Base-by-base conservation (phyloP, 1,140 invertebrate genomes). In the Bombus waltoni region DNA sequence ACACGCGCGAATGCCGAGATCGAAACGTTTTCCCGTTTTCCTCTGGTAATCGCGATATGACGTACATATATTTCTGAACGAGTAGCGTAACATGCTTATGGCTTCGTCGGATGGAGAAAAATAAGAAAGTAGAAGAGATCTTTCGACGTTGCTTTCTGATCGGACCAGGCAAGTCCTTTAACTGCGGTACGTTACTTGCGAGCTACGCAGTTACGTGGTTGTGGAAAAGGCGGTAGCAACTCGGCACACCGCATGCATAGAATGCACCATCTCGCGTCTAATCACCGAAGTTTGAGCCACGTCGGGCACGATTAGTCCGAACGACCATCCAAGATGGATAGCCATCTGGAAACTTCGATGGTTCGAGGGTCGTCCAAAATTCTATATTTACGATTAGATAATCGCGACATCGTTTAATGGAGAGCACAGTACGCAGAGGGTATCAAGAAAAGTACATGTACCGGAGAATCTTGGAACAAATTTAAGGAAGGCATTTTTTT, bases 231-330 rank as follows among this genome's bases (percentile, higher is more conserved):
- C 62, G 35, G 6, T n/a, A 5, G 32, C 22, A 42, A 78, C n/a
- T 32, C 11, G 0, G 4, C 32, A 32, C 35, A 44, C 15, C 40
- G 47, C 47, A 53, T 53, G 35, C 32, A 15, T 18, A 70, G 44
- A 70, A 80, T 80, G 42, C 42, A 35, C 13, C 18, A n/a, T 22
- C 18, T 44, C 53, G 18, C 11, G 65, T n/a, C 44, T 80, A 80
- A 80, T 80, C 53, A 80, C 65, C 65, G 13, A 80, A 80, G 44
- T 80, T 80, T 28, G 42, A 78, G 78, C 78, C 25, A 22, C 35
- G 65, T 70, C 65, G 65, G 38, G 42, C 15, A 70, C 78, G 70
- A 80, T 80, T 80, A 80, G 78, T 70, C 38, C 28, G 62, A 68
- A 38, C 65, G 65, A 70, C 1, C 44, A 28, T 70, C 25, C 6